These are phyloP conservation scores for Squalus acanthias DNA, from an alignment of 2,797 vertebrate species.

Conservation along the genomic window DNA sequence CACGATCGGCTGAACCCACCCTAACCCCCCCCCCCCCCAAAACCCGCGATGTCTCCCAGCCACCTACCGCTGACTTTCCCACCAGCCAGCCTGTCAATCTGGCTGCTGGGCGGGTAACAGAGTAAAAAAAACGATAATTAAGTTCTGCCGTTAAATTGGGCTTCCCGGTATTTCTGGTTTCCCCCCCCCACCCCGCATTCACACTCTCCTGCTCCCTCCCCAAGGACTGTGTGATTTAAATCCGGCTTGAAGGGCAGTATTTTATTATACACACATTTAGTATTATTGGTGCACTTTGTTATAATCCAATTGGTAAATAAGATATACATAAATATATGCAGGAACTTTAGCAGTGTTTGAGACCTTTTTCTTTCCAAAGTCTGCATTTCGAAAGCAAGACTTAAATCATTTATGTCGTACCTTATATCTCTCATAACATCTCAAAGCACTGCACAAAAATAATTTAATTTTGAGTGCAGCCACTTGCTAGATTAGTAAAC, in stretches of 20 bases:
- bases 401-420: not conserved
- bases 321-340: not conserved
- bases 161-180: too few relatives aligned
- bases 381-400: not conserved
- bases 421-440: not conserved
- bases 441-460: not conserved
- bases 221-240: not conserved
- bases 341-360: not conserved
- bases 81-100: too few relatives aligned
- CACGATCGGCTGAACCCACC: too few relatives aligned
- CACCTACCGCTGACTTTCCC: too few relatives aligned
- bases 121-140: too few relatives aligned
- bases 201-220: not conserved
- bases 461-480: not conserved
- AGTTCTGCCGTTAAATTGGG: too few relatives aligned
- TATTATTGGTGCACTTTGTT: not conserved
- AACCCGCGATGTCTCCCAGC: too few relatives aligned
- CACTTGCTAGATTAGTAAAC: not conserved
- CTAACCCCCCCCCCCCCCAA: too few relatives aligned
- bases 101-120: too few relatives aligned
- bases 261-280: too few relatives aligned
- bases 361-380: not conserved
- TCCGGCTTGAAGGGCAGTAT: too few relatives aligned
- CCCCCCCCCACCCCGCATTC: too few relatives aligned
- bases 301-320: not conserved